These are phyloP conservation scores for Pyrocephalus nanus DNA, from an alignment of 2,797 vertebrate genomes.

Conservation along the genomic window DNA sequence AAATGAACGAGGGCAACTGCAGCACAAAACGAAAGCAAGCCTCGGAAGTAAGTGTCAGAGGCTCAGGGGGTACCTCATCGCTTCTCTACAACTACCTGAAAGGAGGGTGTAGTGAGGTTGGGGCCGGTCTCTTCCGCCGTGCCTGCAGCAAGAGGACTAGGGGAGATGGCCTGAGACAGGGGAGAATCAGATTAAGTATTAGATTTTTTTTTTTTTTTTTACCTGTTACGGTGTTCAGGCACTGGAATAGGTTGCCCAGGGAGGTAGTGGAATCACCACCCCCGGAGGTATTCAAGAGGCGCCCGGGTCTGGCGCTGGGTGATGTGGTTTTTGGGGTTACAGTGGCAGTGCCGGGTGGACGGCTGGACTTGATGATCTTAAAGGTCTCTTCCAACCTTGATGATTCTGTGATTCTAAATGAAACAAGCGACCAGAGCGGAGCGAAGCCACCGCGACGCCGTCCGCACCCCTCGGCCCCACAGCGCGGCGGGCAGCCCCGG, in stretches of 20 bases:
- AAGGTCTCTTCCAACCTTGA: too few relatives aligned
- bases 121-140: rapidly evolving
- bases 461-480: too few relatives aligned
- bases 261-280: too few relatives aligned
- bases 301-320: not conserved
- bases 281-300: not conserved
- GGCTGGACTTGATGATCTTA: too few relatives aligned
- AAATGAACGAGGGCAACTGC: rapidly evolving
- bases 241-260: not conserved
- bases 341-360: too few relatives aligned
- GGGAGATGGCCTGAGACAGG: not conserved
- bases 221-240: not conserved
- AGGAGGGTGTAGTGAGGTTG: not conserved
- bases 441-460: rapidly evolving
- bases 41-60: not conserved
- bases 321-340: not conserved
- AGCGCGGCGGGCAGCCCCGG: too few relatives aligned
- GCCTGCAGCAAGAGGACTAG: not conserved
- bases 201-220: not conserved
- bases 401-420: not conserved
- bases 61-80: rapidly evolving
- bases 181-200: not conserved
- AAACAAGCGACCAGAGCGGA: too few relatives aligned
- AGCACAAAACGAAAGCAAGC: rapidly evolving
- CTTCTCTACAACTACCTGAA: not conserved